These are phyloP conservation scores for Muscicapa comitata DNA, from an alignment of 2,797 vertebrate species.

Conservation along the genomic window DNA sequence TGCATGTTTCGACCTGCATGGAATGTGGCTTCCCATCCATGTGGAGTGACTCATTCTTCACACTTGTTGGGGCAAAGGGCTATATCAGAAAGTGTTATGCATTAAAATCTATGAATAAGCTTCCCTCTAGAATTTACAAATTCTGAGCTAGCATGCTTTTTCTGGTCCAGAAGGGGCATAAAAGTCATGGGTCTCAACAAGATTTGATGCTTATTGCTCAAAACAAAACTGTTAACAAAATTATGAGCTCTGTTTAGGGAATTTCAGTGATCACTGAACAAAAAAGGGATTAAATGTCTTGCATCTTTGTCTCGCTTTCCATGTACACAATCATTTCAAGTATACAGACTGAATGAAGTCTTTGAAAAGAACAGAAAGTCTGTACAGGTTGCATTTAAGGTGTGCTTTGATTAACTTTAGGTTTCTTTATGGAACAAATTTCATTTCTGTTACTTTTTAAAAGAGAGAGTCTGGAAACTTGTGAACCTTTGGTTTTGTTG, in stretches of 20 bases:
- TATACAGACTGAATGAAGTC: background rate
- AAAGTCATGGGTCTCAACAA: background rate
- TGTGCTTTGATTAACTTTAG: background rate
- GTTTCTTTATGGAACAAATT: background rate
- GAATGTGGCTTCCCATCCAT: constrained; percentile 6
- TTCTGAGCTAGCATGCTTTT: background rate
- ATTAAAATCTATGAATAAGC: background rate
- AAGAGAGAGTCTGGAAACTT: background rate
- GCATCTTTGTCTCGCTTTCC: background rate
- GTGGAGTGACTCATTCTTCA: background rate
- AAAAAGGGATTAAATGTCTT: background rate
- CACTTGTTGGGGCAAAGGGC: background rate
- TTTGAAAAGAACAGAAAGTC: background rate
- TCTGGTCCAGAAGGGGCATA: background rate
- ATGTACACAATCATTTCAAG: background rate
- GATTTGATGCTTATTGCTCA: background rate
- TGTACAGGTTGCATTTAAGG: background rate
- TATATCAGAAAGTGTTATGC: background rate
- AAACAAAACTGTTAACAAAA: background rate
- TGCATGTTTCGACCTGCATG: background rate
- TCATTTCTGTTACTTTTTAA: background rate
- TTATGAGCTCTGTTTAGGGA: background rate
- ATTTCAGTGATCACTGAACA: background rate
- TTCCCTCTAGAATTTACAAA: background rate
- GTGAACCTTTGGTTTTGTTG: background rate